Percentiles rank a stretch among this genome's conserved stretches.
These are phyloP conservation scores for Cyaniris semiargus DNA, from an alignment of 2,888 invertebrate genomes.

Conservation along the genomic window DNA sequence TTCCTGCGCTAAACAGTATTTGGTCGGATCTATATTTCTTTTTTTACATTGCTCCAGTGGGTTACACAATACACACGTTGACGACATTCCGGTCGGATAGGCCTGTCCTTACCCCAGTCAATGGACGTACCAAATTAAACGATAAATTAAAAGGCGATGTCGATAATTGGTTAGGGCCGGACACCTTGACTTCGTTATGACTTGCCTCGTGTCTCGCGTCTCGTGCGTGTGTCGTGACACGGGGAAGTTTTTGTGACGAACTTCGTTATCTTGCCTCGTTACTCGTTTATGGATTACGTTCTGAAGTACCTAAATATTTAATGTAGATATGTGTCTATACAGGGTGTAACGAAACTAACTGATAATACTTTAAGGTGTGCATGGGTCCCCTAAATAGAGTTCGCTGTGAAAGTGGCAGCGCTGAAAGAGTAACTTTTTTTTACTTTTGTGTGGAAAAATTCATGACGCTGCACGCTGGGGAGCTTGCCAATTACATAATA, in stretches of 20 bases:
- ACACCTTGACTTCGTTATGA: conserved; percentile 9
- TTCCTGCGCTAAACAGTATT: too few species aligned
- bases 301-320: neutral
- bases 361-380: too few species aligned
- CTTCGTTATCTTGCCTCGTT: neutral
- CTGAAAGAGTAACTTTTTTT: too few species aligned
- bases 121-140: conserved; percentile 23
- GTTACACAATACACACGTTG: neutral
- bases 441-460: too few species aligned
- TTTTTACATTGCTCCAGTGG: neutral
- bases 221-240: neutral
- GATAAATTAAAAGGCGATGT: conserved; percentile 24
- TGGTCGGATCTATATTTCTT: too few species aligned
- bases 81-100: too few species aligned
- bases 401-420: too few species aligned
- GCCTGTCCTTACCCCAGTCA: neutral
- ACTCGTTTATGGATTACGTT: neutral
- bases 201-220: neutral
- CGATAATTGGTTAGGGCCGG: conserved; percentile 24
- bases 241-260: neutral
- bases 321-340: too few species aligned
- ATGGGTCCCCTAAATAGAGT: too few species aligned
- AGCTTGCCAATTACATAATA: too few species aligned
- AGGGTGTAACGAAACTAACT: too few species aligned
- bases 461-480: too few species aligned